These are phyloP conservation scores for Ceuthmochares aereus DNA, from an alignment of 2,113 vertebrate genomes.

Conservation along the genomic window DNA sequence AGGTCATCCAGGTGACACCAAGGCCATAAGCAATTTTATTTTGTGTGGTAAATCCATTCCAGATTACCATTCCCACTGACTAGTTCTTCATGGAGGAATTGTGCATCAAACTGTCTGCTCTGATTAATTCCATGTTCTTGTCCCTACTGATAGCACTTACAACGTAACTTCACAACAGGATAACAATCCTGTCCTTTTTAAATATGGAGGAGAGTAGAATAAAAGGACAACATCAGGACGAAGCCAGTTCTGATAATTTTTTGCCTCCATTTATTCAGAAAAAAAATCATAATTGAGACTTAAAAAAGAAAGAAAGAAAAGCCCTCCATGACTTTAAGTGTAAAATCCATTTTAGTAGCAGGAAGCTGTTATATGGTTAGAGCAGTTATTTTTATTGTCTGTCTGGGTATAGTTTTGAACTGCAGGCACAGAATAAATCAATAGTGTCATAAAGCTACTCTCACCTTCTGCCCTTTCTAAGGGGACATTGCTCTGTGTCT, in stretches of 20 bases:
- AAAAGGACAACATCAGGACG: neutral
- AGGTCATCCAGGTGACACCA: neutral
- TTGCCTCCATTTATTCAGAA: slow-evolving; percentile 64
- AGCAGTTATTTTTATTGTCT: slow-evolving; percentile 88
- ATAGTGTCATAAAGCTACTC: slow-evolving; percentile 81
- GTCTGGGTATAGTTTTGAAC: slow-evolving; percentile 83
- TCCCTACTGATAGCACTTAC: neutral
- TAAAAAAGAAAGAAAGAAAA: slow-evolving; percentile 68
- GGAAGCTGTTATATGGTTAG: slow-evolving; percentile 80
- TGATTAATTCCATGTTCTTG: neutral
- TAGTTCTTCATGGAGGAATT: neutral
- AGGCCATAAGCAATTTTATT: neutral
- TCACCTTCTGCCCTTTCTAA: slow-evolving; percentile 80
- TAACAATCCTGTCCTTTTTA: neutral
- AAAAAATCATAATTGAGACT: slow-evolving; percentile 56
- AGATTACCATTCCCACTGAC: neutral
- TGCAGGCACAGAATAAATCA: slow-evolving; percentile 83
- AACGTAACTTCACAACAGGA: neutral
- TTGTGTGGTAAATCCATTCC: neutral
- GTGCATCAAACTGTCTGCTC: neutral
- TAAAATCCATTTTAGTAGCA: slow-evolving; percentile 84
- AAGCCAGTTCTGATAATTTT: slow-evolving; percentile 27
- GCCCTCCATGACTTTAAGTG: slow-evolving; percentile 76
- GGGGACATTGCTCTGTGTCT: slow-evolving; percentile 66
- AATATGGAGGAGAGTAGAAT: neutral